Evolutionary conservation across 2,888 invertebrate genomes (phyloP).

Genomic region (Xestia c-nigrum): DNA sequence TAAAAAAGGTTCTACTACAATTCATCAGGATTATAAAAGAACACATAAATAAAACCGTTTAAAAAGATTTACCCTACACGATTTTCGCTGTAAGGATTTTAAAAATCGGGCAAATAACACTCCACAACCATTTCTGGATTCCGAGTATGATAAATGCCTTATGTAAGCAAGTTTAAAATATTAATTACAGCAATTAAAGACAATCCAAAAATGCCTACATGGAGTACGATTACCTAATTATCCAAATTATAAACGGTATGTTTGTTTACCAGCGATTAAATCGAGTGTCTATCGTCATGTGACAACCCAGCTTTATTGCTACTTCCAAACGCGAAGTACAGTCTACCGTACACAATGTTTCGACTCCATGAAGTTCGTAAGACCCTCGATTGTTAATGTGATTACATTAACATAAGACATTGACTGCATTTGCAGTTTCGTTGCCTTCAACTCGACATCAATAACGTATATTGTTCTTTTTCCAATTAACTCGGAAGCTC

Average conservation of each 20-base stretch:
- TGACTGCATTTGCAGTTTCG: slow-evolving; percentile 47
- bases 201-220: slow-evolving; percentile 2
- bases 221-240: not conserved
- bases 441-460: slow-evolving; percentile 52
- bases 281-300: slow-evolving; percentile 23
- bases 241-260: slow-evolving; percentile 14
- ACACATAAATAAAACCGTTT: too few species aligned
- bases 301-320: slow-evolving; percentile 26
- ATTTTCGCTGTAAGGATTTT: not conserved
- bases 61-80: not conserved
- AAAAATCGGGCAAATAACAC: not conserved
- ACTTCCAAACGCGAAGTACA: slow-evolving; percentile 8
- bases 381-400: slow-evolving; percentile 34
- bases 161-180: slow-evolving; percentile 5
- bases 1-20: slow-evolving; percentile 3
- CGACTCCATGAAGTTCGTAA: slow-evolving; percentile 19
- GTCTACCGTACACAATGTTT: slow-evolving; percentile 10
- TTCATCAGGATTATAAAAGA: slow-evolving; percentile 5
- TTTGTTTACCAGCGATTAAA: slow-evolving; percentile 35
- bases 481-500: slow-evolving; percentile 49
- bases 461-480: slow-evolving; percentile 54
- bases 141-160: not conserved
- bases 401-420: slow-evolving; percentile 53
- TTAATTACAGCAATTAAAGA: slow-evolving; percentile 1
- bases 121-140: not conserved